phyloP scores from a whole-genome alignment of 2,797 vertebrate species.

The Leucoraja ocellata region DNA sequence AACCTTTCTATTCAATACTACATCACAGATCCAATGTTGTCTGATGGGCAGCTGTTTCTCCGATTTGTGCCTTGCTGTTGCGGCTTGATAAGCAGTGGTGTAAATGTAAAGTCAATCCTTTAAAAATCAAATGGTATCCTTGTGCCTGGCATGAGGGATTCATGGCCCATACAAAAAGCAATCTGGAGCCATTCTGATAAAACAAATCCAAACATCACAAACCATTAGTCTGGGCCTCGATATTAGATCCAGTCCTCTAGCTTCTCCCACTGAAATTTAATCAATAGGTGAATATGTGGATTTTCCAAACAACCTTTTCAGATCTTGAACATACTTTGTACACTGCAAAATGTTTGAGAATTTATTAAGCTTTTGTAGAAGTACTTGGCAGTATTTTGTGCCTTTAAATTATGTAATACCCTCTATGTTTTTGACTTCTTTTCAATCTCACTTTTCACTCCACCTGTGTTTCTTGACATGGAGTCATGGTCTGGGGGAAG shows the following conservation, averaged over 20 bases:
- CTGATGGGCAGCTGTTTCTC: neutral
- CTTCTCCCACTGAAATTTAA: neutral
- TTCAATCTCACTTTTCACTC: neutral
- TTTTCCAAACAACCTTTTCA: neutral
- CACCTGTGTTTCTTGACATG: neutral
- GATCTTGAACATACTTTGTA: neutral
- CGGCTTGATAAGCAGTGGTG: neutral
- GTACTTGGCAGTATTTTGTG: neutral
- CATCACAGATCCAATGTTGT: too few relatives aligned
- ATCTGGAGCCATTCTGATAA: neutral
- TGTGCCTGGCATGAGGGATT: neutral
- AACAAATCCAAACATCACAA: neutral
- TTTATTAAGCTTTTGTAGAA: neutral
- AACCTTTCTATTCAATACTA: neutral
- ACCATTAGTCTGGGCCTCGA: neutral
- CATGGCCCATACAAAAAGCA: neutral
- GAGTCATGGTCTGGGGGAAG: too few relatives aligned
- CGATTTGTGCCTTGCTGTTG: neutral
- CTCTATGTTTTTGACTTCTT: neutral
- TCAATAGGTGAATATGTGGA: neutral
- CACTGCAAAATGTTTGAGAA: neutral
- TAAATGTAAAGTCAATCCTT: neutral
- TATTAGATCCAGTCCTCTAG: neutral
- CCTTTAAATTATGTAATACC: neutral
- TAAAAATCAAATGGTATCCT: conserved; percentile 15